Conservation (phyloP, 1,140 invertebrate genomes). For the Leptopilina clavipes region DNA sequence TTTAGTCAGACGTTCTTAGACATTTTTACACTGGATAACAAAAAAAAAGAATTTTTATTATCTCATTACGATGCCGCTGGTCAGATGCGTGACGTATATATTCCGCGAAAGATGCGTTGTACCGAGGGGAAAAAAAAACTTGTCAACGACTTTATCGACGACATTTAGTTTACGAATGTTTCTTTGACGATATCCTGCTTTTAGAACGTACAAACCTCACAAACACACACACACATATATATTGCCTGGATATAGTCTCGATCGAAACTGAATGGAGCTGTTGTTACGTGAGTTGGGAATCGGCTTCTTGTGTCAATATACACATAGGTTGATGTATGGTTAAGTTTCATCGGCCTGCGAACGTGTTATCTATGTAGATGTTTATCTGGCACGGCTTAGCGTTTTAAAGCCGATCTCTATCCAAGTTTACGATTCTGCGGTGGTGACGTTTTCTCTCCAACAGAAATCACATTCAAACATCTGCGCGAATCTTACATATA, state of each 20-base stretch:
- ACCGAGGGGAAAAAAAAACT: background rate
- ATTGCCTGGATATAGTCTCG: background rate
- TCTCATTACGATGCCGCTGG: too few species aligned
- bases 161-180: slow-evolving; percentile 12
- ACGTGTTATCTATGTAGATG: slow-evolving; percentile 31
- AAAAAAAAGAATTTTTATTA: too few species aligned
- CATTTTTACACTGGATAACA: too few species aligned
- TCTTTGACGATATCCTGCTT: slow-evolving; percentile 1
- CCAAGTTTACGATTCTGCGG: slow-evolving; percentile 23
- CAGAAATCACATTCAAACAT: background rate
- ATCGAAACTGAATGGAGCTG: slow-evolving; percentile 23
- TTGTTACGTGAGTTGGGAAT: slow-evolving; percentile 31
- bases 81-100: too few species aligned
- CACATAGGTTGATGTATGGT: slow-evolving; percentile 27
- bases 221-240: background rate
- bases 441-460: background rate
- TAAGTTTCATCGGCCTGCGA: slow-evolving; percentile 22
- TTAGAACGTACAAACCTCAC: background rate
- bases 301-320: slow-evolving; percentile 32
- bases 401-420: slow-evolving; percentile 28
- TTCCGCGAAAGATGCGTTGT: too few species aligned
- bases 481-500: too few species aligned
- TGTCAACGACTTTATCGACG: background rate
- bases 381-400: slow-evolving; percentile 18
- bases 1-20: too few species aligned